A percentile compares a stretch with the other conserved stretches of the same genome.
Conservation (phyloP, 2,888 invertebrate species). For the Drosophila limbata region DNA sequence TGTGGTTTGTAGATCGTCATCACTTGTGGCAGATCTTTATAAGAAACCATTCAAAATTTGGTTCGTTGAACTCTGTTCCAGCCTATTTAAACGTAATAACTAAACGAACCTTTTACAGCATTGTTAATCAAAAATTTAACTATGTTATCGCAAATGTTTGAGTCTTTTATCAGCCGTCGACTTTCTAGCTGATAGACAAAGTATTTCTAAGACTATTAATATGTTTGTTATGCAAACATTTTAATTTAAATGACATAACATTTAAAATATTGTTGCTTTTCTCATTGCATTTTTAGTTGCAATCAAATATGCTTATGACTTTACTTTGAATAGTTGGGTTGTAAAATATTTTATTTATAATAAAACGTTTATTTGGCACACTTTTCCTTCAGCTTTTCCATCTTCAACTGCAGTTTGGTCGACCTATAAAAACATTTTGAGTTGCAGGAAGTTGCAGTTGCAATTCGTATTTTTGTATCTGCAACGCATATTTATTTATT, state of each 20-base stretch:
- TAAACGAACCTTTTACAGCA: conserved; percentile 14
- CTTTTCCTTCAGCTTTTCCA: not conserved
- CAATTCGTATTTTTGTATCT: conserved; percentile 15
- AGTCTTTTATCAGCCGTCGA: conserved; percentile 3
- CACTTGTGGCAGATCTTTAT: conserved; percentile 44
- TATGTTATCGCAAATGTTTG: conserved; percentile 21
- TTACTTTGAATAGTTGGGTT: not conserved
- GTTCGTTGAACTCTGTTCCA: conserved; percentile 54
- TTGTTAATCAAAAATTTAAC: conserved; percentile 18
- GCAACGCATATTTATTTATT: conserved; percentile 41
- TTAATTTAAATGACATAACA: not conserved
- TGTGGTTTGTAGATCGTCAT: conserved; percentile 46
- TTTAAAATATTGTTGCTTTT: not conserved
- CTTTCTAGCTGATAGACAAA: conserved; percentile 10
- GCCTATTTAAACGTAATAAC: conserved; percentile 31
- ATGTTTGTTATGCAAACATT: not conserved
- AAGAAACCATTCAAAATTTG: conserved; percentile 8
- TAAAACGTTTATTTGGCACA: not conserved
- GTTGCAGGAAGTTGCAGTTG: conserved; percentile 12
- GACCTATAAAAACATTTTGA: not conserved
- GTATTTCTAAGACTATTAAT: not conserved
- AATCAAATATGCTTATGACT: not conserved
- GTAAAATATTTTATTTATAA: not conserved
- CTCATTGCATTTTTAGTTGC: not conserved
- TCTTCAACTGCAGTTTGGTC: not conserved